Evolutionary conservation across 2,888 invertebrate species (phyloP).

Genomic region (Oscheius sp.): DNA sequence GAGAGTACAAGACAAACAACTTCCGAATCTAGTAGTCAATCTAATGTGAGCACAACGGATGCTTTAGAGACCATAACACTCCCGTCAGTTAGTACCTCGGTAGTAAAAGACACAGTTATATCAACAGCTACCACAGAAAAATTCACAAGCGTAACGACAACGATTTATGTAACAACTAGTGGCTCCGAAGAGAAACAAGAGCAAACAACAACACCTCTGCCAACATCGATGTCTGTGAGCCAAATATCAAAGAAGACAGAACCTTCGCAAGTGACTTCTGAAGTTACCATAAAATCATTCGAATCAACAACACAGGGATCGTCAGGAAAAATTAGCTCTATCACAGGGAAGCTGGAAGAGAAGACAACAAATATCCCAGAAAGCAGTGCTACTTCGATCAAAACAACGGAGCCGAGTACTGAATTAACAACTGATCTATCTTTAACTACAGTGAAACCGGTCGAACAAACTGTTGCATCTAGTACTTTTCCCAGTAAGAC

Average conservation of each 20-base stretch:
- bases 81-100: no score
- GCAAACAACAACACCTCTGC: not conserved
- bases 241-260: not conserved
- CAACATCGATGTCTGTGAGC: constrained; percentile 6
- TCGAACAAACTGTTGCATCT: no score
- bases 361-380: no score
- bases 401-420: not conserved
- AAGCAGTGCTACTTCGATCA: not conserved
- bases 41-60: not conserved
- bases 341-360: no score
- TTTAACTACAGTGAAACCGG: no score
- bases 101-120: no score
- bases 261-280: constrained; percentile 2
- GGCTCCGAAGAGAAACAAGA: no score
- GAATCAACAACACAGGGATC: not conserved
- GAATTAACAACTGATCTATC: not conserved
- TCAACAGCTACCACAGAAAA: no score
- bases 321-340: not conserved
- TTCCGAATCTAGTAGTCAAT: not conserved
- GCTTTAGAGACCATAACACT: no score
- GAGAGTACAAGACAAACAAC: not conserved
- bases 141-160: no score
- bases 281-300: not conserved
- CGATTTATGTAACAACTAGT: no score
- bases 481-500: no score